These are phyloP conservation scores for Dicyrtomina minuta DNA, from an alignment of 2,888 invertebrate genomes.

Conservation along the genomic window DNA sequence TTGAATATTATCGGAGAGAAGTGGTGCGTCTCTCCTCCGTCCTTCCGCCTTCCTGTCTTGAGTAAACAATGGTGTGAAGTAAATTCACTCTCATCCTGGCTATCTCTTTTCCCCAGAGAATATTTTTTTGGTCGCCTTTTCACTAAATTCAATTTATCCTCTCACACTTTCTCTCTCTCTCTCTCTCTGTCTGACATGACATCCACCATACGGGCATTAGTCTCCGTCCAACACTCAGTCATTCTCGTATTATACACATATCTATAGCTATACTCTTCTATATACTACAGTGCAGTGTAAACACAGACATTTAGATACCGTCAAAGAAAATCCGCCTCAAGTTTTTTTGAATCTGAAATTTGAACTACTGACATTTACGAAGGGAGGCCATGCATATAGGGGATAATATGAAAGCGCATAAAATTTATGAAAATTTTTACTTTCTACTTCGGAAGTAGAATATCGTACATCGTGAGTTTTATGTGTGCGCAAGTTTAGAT, in stretches of 20 bases:
- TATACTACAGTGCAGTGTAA: too few relatives aligned
- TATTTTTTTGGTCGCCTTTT: conserved; percentile 26
- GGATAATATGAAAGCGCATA: neutral
- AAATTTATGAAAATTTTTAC: neutral
- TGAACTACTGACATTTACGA: neutral
- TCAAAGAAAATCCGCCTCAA: too few relatives aligned
- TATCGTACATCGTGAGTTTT: neutral
- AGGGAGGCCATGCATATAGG: neutral
- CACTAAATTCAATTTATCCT: conserved; percentile 11
- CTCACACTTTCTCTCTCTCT: neutral
- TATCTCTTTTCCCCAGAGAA: conserved; percentile 44
- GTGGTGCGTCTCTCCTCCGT: neutral
- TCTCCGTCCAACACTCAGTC: neutral
- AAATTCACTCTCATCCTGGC: conserved; percentile 41
- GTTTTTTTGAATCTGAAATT: too few relatives aligned
- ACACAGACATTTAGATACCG: too few relatives aligned
- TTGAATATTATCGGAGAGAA: conserved; percentile 39
- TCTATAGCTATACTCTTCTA: neutral
- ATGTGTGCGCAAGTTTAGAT: neutral
- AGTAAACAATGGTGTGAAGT: conserved; percentile 43
- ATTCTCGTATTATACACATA: neutral
- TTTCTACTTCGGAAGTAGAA: too few relatives aligned
- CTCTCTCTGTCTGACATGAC: neutral
- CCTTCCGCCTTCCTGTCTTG: conserved; percentile 1
- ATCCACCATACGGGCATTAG: neutral